Percentiles rank a stretch among this genome's conserved stretches.
Evolutionary conservation across 2,888 invertebrate species (phyloP).

Genomic region (Andrena dorsata): DNA sequence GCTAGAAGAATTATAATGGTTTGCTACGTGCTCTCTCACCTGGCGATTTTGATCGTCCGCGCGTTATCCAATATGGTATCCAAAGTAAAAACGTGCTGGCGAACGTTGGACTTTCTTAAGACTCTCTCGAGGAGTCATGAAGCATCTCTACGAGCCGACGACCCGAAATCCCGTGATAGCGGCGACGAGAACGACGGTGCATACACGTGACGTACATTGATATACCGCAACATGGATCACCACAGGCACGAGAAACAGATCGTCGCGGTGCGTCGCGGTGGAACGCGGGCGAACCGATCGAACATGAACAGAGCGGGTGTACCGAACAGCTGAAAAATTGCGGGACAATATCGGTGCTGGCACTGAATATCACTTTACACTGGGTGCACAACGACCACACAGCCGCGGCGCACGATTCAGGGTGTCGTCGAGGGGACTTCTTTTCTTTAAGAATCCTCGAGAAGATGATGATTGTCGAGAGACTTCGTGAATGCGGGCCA

Average conservation of each 20-base stretch:
- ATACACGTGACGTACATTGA: slow-evolving; percentile 80
- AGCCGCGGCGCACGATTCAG: slow-evolving; percentile 32
- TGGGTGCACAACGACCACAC: slow-evolving; percentile 66
- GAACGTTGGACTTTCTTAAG: slow-evolving; percentile 63
- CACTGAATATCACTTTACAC: slow-evolving; percentile 73
- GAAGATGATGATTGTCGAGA: neutral
- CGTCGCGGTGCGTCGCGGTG: slow-evolving; percentile 52
- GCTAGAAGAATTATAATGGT: neutral
- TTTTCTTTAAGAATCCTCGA: too few species aligned
- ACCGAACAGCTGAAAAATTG: neutral
- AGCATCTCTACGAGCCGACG: slow-evolving; percentile 76
- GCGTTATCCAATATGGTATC: slow-evolving; percentile 66
- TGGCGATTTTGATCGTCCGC: slow-evolving; percentile 59
- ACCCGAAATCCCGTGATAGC: slow-evolving; percentile 75
- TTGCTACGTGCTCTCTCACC: slow-evolving; percentile 47
- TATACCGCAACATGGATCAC: slow-evolving; percentile 69
- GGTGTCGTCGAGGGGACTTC: slow-evolving; percentile 1
- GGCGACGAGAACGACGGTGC: slow-evolving; percentile 73
- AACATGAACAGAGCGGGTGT: slow-evolving; percentile 16
- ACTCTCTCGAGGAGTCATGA: slow-evolving; percentile 79
- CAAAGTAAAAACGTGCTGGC: slow-evolving; percentile 44
- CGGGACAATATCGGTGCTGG: slow-evolving; percentile 26
- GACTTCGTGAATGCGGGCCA: too few species aligned
- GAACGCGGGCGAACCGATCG: slow-evolving; percentile 41
- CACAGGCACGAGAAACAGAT: slow-evolving; percentile 65